These are phyloP conservation scores for Oceanodroma leucorhoa DNA, from an alignment of 2,797 vertebrate genomes.

Conservation along the genomic window DNA sequence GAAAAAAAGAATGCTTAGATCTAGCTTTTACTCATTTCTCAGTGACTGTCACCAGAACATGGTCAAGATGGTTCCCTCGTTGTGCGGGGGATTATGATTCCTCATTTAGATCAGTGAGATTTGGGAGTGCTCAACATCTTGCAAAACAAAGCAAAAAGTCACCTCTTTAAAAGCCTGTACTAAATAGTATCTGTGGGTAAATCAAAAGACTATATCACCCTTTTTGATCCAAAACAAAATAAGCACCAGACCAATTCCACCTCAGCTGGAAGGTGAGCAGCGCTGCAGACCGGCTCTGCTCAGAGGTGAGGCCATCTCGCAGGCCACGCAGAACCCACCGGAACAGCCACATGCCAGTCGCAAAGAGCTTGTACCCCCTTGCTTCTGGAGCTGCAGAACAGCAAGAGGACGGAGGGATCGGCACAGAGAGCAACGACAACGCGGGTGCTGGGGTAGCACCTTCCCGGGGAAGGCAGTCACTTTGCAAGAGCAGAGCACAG, in stretches of 20 bases:
- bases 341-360: neutral
- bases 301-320: neutral
- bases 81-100: accelerated
- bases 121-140: neutral
- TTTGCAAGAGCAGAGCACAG: neutral
- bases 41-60: neutral
- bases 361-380: accelerated
- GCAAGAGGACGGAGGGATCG: neutral
- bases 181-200: neutral
- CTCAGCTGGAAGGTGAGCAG: neutral
- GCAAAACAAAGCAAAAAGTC: neutral
- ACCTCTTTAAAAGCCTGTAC: neutral
- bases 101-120: neutral
- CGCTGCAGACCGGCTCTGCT: neutral
- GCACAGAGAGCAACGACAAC: neutral
- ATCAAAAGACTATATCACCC: neutral
- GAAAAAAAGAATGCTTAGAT: neutral
- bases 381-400: neutral
- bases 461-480: neutral
- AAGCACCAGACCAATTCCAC: accelerated
- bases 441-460: accelerated
- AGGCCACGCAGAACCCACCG: neutral
- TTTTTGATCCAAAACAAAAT: neutral
- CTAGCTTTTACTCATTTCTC: neutral
- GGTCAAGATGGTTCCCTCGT: neutral